These are phyloP conservation scores for Morone saxatilis DNA, from an alignment of 2,113 vertebrate genomes.

Conservation along the genomic window DNA sequence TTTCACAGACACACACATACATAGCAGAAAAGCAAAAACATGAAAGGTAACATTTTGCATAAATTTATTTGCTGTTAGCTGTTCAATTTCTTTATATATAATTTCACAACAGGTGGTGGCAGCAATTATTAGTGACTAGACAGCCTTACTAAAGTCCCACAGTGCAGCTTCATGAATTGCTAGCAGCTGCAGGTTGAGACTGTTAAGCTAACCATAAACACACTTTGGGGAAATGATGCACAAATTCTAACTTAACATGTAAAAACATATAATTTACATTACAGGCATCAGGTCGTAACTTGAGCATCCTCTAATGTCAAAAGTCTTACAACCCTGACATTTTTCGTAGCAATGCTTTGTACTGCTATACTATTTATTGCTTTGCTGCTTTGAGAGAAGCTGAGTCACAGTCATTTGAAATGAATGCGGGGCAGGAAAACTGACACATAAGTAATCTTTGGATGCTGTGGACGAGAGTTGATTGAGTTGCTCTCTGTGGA, in stretches of 20 bases:
- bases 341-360: slow-evolving; percentile 3
- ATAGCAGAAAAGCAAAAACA: neutral
- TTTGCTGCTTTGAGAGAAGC: slow-evolving; percentile 50
- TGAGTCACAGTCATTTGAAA: slow-evolving; percentile 22
- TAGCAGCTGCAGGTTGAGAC: neutral
- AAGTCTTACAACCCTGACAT: neutral
- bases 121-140: neutral
- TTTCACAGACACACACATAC: slow-evolving; percentile 28
- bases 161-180: neutral
- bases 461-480: slow-evolving; percentile 31
- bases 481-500: slow-evolving; percentile 33
- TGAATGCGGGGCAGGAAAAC: slow-evolving; percentile 16
- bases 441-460: slow-evolving; percentile 23
- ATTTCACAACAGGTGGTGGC: slow-evolving; percentile 13
- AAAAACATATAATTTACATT: neutral
- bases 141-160: neutral
- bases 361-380: slow-evolving; percentile 60
- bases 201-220: neutral
- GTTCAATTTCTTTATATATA: neutral
- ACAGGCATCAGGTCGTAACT: neutral
- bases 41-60: neutral
- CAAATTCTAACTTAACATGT: no score
- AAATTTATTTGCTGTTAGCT: neutral
- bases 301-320: neutral
- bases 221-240: neutral